Conservation (phyloP, 2,113 vertebrate species). For the Pomatostomus ruficeps region DNA sequence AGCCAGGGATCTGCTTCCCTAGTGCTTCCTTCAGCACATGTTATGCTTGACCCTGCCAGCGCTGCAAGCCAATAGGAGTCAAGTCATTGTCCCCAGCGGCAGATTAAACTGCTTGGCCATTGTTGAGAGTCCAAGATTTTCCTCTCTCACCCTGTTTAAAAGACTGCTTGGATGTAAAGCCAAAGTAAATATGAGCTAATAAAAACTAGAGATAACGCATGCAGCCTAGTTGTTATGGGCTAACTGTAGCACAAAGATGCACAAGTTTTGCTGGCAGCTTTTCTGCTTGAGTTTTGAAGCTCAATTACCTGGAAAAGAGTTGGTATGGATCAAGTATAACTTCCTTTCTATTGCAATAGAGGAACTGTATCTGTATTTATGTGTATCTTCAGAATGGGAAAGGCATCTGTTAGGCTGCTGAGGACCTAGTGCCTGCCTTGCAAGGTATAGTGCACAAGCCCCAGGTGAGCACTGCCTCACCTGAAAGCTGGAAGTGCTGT, state of each 20-base stretch:
- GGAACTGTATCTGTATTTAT: neutral
- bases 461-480: neutral
- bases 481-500: neutral
- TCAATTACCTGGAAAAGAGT: neutral
- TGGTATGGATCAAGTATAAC: neutral
- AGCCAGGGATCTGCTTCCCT: neutral
- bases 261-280: neutral
- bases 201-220: slow-evolving; percentile 25
- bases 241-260: neutral
- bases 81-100: slow-evolving; percentile 44
- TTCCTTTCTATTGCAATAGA: neutral
- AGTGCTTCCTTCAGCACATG: slow-evolving; percentile 51
- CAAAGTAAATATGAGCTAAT: slow-evolving; percentile 51
- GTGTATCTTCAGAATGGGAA: neutral
- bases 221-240: neutral
- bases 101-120: slow-evolving; percentile 35
- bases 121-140: slow-evolving; percentile 56
- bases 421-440: neutral
- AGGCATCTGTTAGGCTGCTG: neutral
- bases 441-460: neutral
- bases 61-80: neutral
- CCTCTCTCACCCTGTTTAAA: slow-evolving; percentile 9
- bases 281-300: neutral
- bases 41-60: slow-evolving; percentile 23
- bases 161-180: slow-evolving; percentile 29